Base-by-base conservation (phyloP, 1,140 invertebrate genomes). In the Euwallacea fornicatus region DNA sequence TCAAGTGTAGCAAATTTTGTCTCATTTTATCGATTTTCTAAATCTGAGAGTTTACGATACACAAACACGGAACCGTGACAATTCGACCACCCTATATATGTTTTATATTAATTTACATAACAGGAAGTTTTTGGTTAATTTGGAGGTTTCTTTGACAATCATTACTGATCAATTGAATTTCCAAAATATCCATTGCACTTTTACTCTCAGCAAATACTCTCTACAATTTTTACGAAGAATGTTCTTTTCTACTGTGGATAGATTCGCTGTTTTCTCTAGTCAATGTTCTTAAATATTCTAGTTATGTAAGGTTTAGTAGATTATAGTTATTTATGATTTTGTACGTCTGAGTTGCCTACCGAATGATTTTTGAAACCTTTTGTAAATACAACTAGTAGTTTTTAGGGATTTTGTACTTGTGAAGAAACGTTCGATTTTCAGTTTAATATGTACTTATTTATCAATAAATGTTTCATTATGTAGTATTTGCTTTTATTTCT, bases 211-310 rank as follows among this genome's bases (percentile, higher is more conserved):
- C 8, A 59, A 10, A 41, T 41, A 41, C 11, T 6, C 10, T 41
- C n/a, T 11, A 33, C 0, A 43, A 62, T 15, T 16, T 62, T 7
- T 13, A 15, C 46, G 43, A 46, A 10, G 42, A 60, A 7, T 60
- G 33, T 6, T 13, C 50, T 64, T 8, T 46, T 43, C 47, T 69
- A 47, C 13, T 53, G 8, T 62, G 13, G 33, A 69, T 54, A 68
- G 66, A 69, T 59, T 69, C 58, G 50, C 55, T 69, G 44, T 50
- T 61, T 50, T 44, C 11, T 69, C 67, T 69, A 69, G 67, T 69
- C 67, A 69, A 62, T 43, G 13, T 69, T 69, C 43, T 58, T 69
- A 59, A 62, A 46, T 68, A 42, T 68, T 33, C 21, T 33, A 33
- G 21, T 33, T 33, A 4, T 50, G 46, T 50, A 11, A 50, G 46